A percentile compares a stretch with the other conserved stretches of the same genome.
Conservation (phyloP, 1,140 invertebrate species). For the Stegodyphus mimosarum region DNA sequence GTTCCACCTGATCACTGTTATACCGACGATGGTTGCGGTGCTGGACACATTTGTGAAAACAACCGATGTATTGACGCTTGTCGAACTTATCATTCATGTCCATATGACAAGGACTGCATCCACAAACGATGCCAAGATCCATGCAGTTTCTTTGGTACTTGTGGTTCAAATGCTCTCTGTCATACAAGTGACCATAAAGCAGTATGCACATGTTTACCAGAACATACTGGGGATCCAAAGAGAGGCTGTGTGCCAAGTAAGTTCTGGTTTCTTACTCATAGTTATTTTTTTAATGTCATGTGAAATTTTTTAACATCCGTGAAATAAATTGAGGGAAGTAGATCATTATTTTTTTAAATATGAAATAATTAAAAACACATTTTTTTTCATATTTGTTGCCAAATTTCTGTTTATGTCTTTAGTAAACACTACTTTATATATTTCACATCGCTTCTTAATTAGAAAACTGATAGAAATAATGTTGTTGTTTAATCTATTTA, state of each 20-base stretch:
- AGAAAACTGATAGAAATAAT: too few species aligned
- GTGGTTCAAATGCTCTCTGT: slow-evolving; percentile 81
- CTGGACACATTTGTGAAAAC: slow-evolving; percentile 71
- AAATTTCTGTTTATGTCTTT: too few species aligned
- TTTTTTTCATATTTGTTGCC: too few species aligned
- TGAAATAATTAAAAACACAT: too few species aligned
- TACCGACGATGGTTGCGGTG: slow-evolving; percentile 76
- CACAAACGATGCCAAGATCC: slow-evolving; percentile 83
- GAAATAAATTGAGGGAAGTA: too few species aligned
- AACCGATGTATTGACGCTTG: slow-evolving; percentile 71
- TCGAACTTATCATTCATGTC: slow-evolving; percentile 88
- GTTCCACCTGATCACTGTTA: slow-evolving; percentile 71
- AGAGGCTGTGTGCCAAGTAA: slow-evolving; percentile 55
- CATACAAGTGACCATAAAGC: slow-evolving; percentile 78
- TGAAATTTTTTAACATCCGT: too few species aligned
- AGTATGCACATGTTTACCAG: slow-evolving; percentile 79
- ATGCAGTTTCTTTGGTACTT: slow-evolving; percentile 79
- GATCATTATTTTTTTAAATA: too few species aligned
- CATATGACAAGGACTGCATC: slow-evolving; percentile 89
- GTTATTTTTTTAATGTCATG: too few species aligned
- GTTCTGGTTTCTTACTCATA: neutral
- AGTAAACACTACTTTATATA: too few species aligned
- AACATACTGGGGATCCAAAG: slow-evolving; percentile 71
- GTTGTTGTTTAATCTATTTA: too few species aligned
- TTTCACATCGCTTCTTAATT: too few species aligned